phyloP scores from a whole-genome alignment of 2,113 vertebrate species.

The Epinephelus cyanopodus region DNA sequence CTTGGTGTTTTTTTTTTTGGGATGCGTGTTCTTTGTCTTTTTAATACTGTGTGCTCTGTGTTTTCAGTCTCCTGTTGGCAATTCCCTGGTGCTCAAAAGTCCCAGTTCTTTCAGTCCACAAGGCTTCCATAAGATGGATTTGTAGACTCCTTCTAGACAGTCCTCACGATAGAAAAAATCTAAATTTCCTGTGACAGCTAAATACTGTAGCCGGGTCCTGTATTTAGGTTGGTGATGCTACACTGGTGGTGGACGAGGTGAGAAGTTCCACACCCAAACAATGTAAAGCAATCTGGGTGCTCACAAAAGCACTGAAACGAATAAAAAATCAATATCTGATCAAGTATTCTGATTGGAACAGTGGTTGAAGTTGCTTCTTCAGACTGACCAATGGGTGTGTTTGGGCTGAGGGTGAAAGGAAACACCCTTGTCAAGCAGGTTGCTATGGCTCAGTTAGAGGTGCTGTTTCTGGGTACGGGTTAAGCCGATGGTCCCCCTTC shows the following conservation, averaged over 20 bases:
- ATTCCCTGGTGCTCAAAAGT: conserved; percentile 69
- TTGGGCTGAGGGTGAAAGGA: conserved; percentile 89
- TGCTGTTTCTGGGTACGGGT: conserved; percentile 86
- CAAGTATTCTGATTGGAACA: conserved; percentile 75
- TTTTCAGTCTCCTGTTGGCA: conserved; percentile 70
- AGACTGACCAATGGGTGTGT: conserved; percentile 87
- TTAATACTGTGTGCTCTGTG: conserved; percentile 75
- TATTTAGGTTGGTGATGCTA: conserved; percentile 78
- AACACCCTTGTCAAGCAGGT: conserved; percentile 90
- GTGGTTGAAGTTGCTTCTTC: conserved; percentile 76
- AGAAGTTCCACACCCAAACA: conserved; percentile 74
- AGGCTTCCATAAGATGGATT: conserved; percentile 57
- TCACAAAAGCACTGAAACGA: conserved; percentile 73
- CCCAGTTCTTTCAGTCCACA: conserved; percentile 64
- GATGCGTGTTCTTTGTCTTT: conserved; percentile 69
- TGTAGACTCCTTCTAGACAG: conserved; percentile 52
- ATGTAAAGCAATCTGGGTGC: conserved; percentile 73
- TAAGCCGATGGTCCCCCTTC: conserved; percentile 71
- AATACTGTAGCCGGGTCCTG: conserved; percentile 66
- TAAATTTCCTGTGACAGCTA: conserved; percentile 68
- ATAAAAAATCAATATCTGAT: conserved; percentile 68
- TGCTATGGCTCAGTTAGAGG: conserved; percentile 97
- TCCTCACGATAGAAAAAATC: conserved; percentile 62
- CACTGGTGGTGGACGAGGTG: conserved; percentile 77
- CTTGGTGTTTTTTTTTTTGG: conserved; percentile 71